Conservation (phyloP, 1,140 invertebrate species). For the Lutraria rhynchaena region DNA sequence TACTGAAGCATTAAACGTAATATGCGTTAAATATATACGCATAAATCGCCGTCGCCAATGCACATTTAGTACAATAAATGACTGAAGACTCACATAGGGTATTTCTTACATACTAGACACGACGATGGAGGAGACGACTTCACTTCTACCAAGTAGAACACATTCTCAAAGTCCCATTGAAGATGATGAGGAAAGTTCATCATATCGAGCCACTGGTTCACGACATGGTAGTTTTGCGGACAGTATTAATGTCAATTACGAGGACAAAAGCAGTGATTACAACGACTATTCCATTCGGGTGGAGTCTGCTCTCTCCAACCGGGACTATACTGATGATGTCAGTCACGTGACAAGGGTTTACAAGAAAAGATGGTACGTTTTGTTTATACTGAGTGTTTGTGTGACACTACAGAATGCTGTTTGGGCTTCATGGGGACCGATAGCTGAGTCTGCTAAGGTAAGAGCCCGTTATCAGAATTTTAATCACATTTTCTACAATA, state of each 20-base stretch:
- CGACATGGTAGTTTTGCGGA: neutral
- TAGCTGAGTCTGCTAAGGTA: slow-evolving; percentile 64
- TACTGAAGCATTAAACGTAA: no score
- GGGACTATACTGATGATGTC: neutral
- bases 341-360: slow-evolving; percentile 49
- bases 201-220: neutral
- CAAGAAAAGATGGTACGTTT: slow-evolving; percentile 67
- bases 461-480: no score
- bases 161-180: no score
- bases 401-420: slow-evolving; percentile 68
- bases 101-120: no score
- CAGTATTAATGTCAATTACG: neutral
- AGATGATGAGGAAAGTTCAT: no score
- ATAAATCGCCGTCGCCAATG: no score
- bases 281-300: slow-evolving; percentile 11
- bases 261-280: slow-evolving; percentile 2
- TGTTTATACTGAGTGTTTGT: slow-evolving; percentile 61
- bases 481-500: no score
- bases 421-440: slow-evolving; percentile 84
- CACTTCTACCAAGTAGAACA: no score
- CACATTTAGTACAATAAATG: no score
- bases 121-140: no score
- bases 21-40: no score
- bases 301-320: neutral
- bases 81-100: no score